phyloP scores from a whole-genome alignment of 2,113 vertebrate genomes.

The Castor canadensis region DNA sequence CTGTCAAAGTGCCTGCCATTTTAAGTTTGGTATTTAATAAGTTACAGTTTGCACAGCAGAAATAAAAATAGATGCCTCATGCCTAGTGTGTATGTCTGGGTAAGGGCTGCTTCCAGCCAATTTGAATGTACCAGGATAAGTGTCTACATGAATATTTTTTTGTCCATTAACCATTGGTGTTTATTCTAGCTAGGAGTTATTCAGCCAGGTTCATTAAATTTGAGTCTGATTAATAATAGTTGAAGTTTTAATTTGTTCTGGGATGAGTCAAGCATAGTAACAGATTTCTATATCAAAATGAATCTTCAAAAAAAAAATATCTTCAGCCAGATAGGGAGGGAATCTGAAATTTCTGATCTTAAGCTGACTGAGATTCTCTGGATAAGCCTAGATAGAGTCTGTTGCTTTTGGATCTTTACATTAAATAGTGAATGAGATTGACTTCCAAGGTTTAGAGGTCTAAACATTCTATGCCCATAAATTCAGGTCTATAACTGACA shows the following conservation, averaged over 20 bases:
- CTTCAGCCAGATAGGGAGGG: neutral
- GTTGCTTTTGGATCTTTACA: neutral
- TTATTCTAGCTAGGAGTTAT: neutral
- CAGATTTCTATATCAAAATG: neutral
- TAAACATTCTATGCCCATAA: neutral
- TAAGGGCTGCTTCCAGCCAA: neutral
- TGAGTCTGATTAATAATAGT: neutral
- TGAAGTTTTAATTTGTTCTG: constrained; percentile 28
- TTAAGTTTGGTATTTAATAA: constrained; percentile 30
- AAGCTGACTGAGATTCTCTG: neutral
- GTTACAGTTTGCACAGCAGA: neutral
- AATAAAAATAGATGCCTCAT: neutral
- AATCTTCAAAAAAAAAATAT: too few species aligned
- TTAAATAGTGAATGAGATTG: neutral
- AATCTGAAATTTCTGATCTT: constrained; percentile 1
- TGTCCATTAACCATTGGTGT: neutral
- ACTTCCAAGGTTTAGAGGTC: neutral
- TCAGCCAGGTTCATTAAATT: neutral
- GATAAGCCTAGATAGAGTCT: neutral
- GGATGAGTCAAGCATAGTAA: neutral
- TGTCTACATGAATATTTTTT: neutral
- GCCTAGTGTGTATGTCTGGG: neutral
- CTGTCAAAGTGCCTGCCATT: neutral
- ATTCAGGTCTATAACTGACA: neutral
- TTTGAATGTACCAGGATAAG: neutral